Evolutionary conservation across 2,888 invertebrate species (phyloP), one percentile per base, ranked within the genome.

Genomic region (Adineta ricciae): DNA sequence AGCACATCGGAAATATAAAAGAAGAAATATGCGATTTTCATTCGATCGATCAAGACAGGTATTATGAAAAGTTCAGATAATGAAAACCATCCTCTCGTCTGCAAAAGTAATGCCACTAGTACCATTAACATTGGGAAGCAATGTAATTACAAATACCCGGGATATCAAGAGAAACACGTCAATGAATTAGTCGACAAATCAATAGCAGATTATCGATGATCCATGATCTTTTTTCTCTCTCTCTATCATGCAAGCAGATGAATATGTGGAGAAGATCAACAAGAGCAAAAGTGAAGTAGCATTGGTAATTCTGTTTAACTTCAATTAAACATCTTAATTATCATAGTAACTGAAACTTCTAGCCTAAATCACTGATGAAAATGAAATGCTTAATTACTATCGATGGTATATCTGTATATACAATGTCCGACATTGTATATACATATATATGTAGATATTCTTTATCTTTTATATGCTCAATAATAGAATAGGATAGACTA

Each of bases 111-210:
- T 32, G 32, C 16, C 32, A 64, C 64, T 27, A 64, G 64, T 64
- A 64, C 64, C 32, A 64, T 64, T 64, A 64, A 64, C 64, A 64
- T 64, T 32, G 64, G 64, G 64, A 64, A 64, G 32, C 64, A 56
- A 27, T n/a, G n/a, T 11, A 9, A 56, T 27, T 11, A 27, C 14
- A 56, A n/a, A 56, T 27, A 32, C 64, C 27, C 64, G 27, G 14
- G 64, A 32, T 64, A 64, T 24, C 27, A 32, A n/a, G 27, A 64
- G 64, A 64, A 64, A 56, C 9, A 27, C 3, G n/a, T 56, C 7
- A n/a, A 14, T 27, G 11, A 36, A 64, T 64, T 19, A 32, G 3
- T 32, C 19, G 32, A 19, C 7, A 32, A 64, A 64, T 64, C 4
- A 64, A 32, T 32, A 16, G 19, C 32, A 64, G 32, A 64, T 64